These are phyloP conservation scores for Setophaga petechia DNA, from an alignment of 2,113 vertebrate genomes.

Conservation along the genomic window DNA sequence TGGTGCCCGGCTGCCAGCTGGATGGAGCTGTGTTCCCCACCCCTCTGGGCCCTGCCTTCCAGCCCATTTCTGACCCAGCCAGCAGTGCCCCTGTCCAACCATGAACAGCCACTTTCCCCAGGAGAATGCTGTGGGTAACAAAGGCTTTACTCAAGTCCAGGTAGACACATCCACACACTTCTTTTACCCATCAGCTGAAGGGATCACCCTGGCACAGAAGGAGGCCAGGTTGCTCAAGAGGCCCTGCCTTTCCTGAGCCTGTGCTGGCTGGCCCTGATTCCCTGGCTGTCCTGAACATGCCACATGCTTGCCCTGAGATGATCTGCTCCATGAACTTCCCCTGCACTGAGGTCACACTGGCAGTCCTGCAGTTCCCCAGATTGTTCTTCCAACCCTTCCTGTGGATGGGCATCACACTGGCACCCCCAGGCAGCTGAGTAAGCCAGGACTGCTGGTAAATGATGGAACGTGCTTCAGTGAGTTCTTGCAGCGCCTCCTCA, in stretches of 20 bases:
- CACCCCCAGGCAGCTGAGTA: not conserved
- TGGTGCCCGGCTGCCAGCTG: not conserved
- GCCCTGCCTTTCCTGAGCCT: not conserved
- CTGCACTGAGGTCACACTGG: not conserved
- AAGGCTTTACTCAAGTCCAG: not conserved
- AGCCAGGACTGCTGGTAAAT: not conserved
- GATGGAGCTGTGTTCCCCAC: not conserved
- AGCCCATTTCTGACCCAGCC: not conserved
- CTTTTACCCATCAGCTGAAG: not conserved
- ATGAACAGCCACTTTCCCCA: not conserved
- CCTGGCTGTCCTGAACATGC: not conserved
- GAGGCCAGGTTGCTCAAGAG: not conserved
- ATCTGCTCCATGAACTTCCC: not conserved
- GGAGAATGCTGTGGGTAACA: not conserved
- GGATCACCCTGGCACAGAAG: not conserved
- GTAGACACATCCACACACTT: not conserved
- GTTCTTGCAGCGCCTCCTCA: not conserved
- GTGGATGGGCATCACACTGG: not conserved
- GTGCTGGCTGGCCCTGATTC: not conserved
- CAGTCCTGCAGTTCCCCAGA: not conserved
- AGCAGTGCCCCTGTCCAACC: not conserved
- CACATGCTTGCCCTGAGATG: not conserved
- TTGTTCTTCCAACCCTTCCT: not conserved
- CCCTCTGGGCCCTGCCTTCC: not conserved
- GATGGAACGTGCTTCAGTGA: not conserved